Base-by-base conservation (phyloP, 2,888 invertebrate species). In the Blastobasis lacticolella region DNA sequence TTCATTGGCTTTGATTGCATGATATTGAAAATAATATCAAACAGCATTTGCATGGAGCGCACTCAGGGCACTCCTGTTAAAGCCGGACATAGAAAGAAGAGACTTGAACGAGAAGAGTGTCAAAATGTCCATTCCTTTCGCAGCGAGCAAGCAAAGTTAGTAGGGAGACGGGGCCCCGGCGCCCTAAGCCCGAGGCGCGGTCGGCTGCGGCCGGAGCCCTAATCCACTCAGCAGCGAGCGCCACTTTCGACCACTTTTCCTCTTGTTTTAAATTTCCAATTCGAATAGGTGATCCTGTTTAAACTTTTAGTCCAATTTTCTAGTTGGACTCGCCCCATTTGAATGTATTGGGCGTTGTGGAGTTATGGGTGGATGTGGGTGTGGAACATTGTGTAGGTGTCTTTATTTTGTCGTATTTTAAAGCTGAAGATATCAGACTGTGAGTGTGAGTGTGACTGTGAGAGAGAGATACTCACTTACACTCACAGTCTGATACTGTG, bases 241-340 rank as follows among this genome's bases (percentile, higher is more conserved):
- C 63, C 63, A 58, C 65, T 62, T 62, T 59, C 60, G 60, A 64
- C 68, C 73, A 82, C 78, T 81, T 83, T 81, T 78, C 69, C 78
- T 75, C 74, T 68, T 73, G 75, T 78, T 85, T 84, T 80, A 83
- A 85, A 87, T 82, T 73, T 66, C 58, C 65, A 61, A 69, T 73
- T 75, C 67, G 72, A 67, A 77, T 75, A 75, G 75, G 78, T 78
- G 83, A 85, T 83, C 81, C 77, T 73, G 74, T 85, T 85, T 78
- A 73, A 83, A 86, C 73, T 86, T 82, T 72, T 65, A 73, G 72
- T 76, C 70, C 74, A 78, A 81, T 81, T 82, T 79, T 62, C 66
- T 77, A 81, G 75, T 81, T 80, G 55, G 50, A 50, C 51, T 56
- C 54, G 54, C 58, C 57, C 61, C 57, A 57, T 38, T 10, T 37